These are phyloP conservation scores for Muschampia plurimacula DNA, from an alignment of 2,888 invertebrate species.

Conservation along the genomic window DNA sequence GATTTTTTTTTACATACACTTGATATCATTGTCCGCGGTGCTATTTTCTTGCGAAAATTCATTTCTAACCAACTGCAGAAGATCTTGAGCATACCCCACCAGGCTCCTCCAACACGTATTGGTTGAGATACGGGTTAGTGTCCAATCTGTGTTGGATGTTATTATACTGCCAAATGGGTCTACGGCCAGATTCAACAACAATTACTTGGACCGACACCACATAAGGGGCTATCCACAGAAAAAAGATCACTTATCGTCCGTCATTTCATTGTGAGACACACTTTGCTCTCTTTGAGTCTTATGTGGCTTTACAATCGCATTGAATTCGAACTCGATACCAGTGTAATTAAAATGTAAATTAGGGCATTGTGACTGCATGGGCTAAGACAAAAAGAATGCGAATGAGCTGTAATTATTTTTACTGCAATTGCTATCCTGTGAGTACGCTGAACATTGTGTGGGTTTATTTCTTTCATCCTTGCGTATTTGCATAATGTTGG, in stretches of 20 bases:
- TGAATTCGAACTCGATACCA: slow-evolving; percentile 58
- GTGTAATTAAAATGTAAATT: slow-evolving; percentile 77
- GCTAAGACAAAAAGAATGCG: slow-evolving; percentile 33
- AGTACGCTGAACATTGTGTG: slow-evolving; percentile 21
- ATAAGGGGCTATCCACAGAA: too few relatives aligned
- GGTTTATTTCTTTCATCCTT: slow-evolving; percentile 10
- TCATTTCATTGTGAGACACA: slow-evolving; percentile 44
- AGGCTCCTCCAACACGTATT: too few relatives aligned
- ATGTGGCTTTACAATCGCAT: slow-evolving; percentile 58
- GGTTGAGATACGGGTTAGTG: too few relatives aligned
- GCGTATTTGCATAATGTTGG: slow-evolving; percentile 22
- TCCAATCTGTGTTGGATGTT: too few relatives aligned
- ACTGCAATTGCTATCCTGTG: slow-evolving; percentile 36
- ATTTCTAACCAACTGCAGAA: too few relatives aligned
- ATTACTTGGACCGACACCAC: too few relatives aligned
- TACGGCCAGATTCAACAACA: too few relatives aligned
- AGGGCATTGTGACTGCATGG: slow-evolving; percentile 56
- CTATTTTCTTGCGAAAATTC: too few relatives aligned
- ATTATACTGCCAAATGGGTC: too few relatives aligned
- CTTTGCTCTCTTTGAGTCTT: slow-evolving; percentile 48
- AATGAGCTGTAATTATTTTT: slow-evolving; percentile 37
- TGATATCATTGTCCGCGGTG: too few relatives aligned
- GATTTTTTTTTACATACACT: too few relatives aligned
- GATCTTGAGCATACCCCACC: too few relatives aligned
- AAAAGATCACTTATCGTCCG: background rate